Percentiles rank a stretch among this genome's conserved stretches.
Conservation (phyloP, 2,797 vertebrate species). For the Dallia pectoralis region DNA sequence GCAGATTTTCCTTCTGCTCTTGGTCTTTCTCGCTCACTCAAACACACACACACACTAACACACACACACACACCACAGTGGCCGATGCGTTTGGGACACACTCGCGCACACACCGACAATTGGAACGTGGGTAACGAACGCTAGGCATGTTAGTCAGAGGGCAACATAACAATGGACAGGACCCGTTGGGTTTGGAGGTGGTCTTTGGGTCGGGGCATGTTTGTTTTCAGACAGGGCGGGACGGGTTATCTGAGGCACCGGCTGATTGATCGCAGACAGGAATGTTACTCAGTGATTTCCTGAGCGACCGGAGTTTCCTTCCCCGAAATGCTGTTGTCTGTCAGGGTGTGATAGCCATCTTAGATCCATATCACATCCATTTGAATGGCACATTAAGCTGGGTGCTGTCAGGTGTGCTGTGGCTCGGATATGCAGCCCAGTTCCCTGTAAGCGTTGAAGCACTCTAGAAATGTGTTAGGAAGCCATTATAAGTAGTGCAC, state of each 20-base stretch:
- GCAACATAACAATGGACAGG: conserved; percentile 6
- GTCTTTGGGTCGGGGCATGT: conserved; percentile 20
- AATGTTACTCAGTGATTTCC: conserved; percentile 71
- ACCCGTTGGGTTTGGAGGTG: conserved; percentile 23
- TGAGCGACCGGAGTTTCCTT: conserved; percentile 63
- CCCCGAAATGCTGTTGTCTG: conserved; percentile 69
- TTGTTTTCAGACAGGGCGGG: conserved; percentile 55
- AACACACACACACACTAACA: conserved; percentile 3
- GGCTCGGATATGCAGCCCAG: no score
- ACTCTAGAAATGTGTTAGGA: no score
- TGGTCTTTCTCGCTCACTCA: conserved; percentile 1
- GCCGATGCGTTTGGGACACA: conserved; percentile 5
- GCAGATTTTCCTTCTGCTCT: background rate
- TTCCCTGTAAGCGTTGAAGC: no score
- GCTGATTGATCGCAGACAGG: conserved; percentile 76
- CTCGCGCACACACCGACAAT: conserved; percentile 13
- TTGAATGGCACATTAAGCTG: background rate
- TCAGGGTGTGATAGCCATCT: conserved; percentile 52
- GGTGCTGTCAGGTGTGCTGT: background rate
- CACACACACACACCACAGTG: background rate
- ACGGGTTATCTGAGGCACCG: conserved; percentile 64
- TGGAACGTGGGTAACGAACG: background rate
- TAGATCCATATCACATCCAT: conserved; percentile 33
- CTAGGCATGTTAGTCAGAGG: background rate
- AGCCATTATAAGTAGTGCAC: no score